Conservation (phyloP, 1,140 invertebrate species). For the Scylla paramamosain region DNA sequence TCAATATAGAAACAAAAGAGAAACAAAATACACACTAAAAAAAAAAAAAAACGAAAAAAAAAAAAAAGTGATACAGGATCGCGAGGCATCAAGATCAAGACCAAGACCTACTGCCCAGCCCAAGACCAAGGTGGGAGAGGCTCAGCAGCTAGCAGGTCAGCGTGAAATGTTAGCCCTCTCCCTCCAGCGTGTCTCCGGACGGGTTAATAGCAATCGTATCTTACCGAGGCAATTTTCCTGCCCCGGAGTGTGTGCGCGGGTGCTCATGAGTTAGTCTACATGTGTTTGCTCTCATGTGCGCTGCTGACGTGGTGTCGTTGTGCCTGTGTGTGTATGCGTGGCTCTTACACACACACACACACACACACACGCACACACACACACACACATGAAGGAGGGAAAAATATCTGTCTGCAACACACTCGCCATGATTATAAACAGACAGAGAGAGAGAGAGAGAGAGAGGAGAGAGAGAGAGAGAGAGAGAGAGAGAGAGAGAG, state of each 20-base stretch:
- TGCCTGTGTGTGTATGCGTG: background rate
- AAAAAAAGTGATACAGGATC: too few species aligned
- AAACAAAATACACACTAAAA: too few species aligned
- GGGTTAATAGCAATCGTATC: conserved; percentile 14
- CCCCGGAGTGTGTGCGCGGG: background rate
- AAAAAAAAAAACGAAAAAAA: too few species aligned
- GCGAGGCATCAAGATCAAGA: too few species aligned
- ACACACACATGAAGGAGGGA: background rate
- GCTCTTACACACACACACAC: background rate
- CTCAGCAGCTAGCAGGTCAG: background rate
- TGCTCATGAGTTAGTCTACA: background rate
- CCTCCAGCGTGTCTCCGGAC: background rate
- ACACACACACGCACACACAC: background rate
- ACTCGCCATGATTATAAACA: background rate
- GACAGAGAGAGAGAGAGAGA: conserved; percentile 6
- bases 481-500: conserved; percentile 18
- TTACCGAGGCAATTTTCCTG: background rate
- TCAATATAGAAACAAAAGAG: too few species aligned
- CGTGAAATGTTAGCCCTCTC: background rate
- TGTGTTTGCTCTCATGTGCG: background rate
- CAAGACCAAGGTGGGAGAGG: too few species aligned
- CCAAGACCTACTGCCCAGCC: too few species aligned
- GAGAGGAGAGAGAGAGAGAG: conserved; percentile 11
- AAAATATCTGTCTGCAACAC: background rate
- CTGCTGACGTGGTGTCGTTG: background rate